These are phyloP conservation scores for Stomatorhinus walkeri DNA, from an alignment of 2,797 vertebrate genomes.

Conservation along the genomic window DNA sequence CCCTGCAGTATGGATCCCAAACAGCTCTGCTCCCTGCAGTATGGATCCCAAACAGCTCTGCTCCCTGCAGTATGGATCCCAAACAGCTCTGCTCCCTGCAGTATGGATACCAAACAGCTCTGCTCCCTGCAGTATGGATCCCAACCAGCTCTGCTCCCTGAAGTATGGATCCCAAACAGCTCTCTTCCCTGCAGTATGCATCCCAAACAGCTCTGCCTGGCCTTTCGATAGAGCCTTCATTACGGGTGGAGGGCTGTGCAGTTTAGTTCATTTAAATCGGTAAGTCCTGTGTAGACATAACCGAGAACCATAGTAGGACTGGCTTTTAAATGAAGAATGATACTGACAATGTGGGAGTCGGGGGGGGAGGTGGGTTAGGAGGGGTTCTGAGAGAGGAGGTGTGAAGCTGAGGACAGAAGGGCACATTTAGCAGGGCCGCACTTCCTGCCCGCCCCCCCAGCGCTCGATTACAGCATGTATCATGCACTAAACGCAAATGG, in stretches of 20 bases:
- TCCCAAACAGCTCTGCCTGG: not conserved
- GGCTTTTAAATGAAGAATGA: not conserved
- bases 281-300: not conserved
- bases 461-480: not conserved
- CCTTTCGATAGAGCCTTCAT: not conserved
- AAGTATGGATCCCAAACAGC: too few relatives aligned
- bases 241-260: not conserved
- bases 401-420: not conserved
- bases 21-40: not conserved
- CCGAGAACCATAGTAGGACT: not conserved
- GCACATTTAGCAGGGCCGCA: not conserved
- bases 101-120: too few relatives aligned
- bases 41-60: not conserved
- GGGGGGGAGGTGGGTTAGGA: not conserved
- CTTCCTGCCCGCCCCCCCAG: not conserved
- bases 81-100: too few relatives aligned
- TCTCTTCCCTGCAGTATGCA: too few relatives aligned
- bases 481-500: not conserved
- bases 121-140: too few relatives aligned
- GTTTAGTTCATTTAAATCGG: not conserved
- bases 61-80: too few relatives aligned
- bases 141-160: too few relatives aligned
- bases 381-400: not conserved
- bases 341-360: not conserved
- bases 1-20: not conserved